Percentiles rank a stretch among this genome's conserved stretches.
Conservation (phyloP, 2,888 invertebrate genomes). For the Tetranychus piercei region DNA sequence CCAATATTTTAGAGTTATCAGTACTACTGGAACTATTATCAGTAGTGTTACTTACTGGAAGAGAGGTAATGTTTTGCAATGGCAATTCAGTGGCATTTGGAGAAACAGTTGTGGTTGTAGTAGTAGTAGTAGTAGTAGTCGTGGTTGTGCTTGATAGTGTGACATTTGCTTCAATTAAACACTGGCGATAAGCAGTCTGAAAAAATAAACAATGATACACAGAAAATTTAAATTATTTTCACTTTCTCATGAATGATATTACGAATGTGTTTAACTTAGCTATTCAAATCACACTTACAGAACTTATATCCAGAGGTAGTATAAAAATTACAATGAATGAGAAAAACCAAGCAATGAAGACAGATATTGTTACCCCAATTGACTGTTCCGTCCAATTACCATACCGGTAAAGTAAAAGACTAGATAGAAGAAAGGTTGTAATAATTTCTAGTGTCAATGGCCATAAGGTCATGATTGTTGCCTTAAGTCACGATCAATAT, state of each 20-base stretch:
- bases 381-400: slow-evolving; percentile 89
- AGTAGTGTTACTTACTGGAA: neutral
- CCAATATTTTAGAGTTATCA: slow-evolving; percentile 36
- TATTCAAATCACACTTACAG: slow-evolving; percentile 46
- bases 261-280: neutral
- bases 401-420: slow-evolving; percentile 68
- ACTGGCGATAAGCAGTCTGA: slow-evolving; percentile 70
- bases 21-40: neutral
- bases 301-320: slow-evolving; percentile 86
- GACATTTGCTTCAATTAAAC: slow-evolving; percentile 35
- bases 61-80: neutral
- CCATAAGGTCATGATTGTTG: slow-evolving; percentile 17
- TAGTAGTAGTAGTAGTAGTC: neutral
- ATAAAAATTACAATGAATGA: slow-evolving; percentile 94
- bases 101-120: slow-evolving; percentile 10
- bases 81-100: neutral
- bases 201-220: slow-evolving; percentile 15
- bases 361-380: slow-evolving; percentile 73
- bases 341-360: slow-evolving; percentile 94
- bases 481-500: neutral
- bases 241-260: neutral
- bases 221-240: neutral
- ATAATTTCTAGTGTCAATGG: slow-evolving; percentile 63
- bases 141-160: slow-evolving; percentile 19
- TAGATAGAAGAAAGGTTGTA: slow-evolving; percentile 52